phyloP scores from a whole-genome alignment of 2,888 invertebrate species.

The Chesias legatella region DNA sequence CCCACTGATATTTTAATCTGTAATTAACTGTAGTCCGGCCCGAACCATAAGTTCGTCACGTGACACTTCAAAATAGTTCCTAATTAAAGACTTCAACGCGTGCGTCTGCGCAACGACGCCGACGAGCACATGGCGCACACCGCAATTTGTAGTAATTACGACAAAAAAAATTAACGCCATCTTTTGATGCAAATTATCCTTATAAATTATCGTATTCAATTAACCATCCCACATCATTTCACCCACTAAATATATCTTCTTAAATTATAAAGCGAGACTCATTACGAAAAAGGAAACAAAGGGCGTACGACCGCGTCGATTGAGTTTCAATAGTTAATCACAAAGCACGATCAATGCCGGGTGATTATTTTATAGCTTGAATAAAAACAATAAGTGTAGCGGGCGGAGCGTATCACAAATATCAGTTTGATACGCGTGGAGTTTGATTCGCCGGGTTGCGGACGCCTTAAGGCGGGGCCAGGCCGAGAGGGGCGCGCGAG shows the following conservation, averaged over 20 bases:
- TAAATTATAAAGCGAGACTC: conserved; percentile 26
- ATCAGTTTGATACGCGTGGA: conserved; percentile 74
- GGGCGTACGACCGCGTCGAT: conserved; percentile 35
- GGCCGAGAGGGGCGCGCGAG: conserved; percentile 51
- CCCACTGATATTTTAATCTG: too few relatives aligned
- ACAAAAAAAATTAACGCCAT: conserved; percentile 1
- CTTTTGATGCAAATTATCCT: conserved; percentile 9
- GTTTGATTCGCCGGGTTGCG: conserved; percentile 74
- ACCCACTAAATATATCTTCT: conserved; percentile 14
- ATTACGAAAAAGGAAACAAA: conserved; percentile 39
- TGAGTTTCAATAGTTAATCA: conserved; percentile 47
- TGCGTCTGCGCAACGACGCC: conserved; percentile 9
- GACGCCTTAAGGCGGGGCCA: conserved; percentile 74
- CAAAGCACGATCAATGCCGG: conserved; percentile 48
- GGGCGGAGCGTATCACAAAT: conserved; percentile 72
- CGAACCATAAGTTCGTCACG: not conserved
- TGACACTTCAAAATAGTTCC: not conserved
- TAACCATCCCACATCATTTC: conserved; percentile 9
- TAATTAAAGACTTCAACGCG: conserved; percentile 48
- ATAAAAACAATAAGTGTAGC: conserved; percentile 72
- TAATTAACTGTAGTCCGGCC: too few relatives aligned
- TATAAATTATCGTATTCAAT: conserved; percentile 12
- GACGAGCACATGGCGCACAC: not conserved
- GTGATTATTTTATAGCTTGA: conserved; percentile 72
- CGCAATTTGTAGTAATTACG: conserved; percentile 1